Percentiles rank a stretch among this genome's conserved stretches.
phyloP scores from a whole-genome alignment of 2,113 vertebrate genomes.

The Narcine bancroftii region DNA sequence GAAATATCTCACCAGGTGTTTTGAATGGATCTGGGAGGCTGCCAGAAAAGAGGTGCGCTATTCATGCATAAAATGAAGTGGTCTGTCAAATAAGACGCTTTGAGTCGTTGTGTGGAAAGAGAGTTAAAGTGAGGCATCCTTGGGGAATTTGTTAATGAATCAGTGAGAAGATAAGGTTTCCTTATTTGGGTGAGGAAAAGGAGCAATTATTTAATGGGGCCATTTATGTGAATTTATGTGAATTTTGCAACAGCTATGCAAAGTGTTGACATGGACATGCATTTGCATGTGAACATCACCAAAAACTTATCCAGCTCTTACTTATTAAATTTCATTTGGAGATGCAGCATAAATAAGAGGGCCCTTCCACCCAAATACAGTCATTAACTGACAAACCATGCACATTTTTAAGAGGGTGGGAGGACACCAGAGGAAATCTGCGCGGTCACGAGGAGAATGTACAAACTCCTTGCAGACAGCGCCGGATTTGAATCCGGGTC shows the following conservation, averaged over 20 bases:
- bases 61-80: conserved; percentile 21
- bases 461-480: too few species aligned
- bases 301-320: neutral
- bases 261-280: neutral
- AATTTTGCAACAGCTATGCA: neutral
- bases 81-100: conserved; percentile 32
- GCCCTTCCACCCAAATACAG: too few species aligned
- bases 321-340: too few species aligned
- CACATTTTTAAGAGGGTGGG: too few species aligned
- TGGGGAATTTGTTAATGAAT: conserved; percentile 18
- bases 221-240: neutral
- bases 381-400: too few species aligned
- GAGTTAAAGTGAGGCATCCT: conserved; percentile 13
- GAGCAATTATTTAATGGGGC: neutral
- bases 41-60: conserved; percentile 16
- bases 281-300: neutral
- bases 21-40: neutral
- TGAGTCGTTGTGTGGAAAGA: conserved; percentile 4
- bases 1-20: conserved; percentile 30
- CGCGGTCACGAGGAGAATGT: too few species aligned
- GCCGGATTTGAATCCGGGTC: too few species aligned
- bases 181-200: neutral
- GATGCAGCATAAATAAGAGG: too few species aligned
- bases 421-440: too few species aligned
- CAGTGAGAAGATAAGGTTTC: neutral